Evolutionary conservation across 1,140 invertebrate species (phyloP).

Genomic region (Heliconius congener): DNA sequence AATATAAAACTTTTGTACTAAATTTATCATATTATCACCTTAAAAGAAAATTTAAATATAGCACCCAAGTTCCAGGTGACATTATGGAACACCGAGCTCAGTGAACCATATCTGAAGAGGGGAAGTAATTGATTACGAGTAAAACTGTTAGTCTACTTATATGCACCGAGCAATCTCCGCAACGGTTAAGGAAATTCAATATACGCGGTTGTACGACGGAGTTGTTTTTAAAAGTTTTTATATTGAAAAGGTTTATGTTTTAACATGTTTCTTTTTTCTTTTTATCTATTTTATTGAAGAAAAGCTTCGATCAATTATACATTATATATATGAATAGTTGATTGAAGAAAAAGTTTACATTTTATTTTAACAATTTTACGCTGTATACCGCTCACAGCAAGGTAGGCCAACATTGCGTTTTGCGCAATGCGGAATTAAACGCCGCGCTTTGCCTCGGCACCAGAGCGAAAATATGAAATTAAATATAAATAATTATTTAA

Average conservation of each 20-base stretch:
- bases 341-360: too few relatives aligned
- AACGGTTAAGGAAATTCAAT: constrained; percentile 51
- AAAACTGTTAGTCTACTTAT: constrained; percentile 66
- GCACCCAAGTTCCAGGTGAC: neutral
- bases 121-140: constrained; percentile 58
- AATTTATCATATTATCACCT: neutral
- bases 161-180: constrained; percentile 50
- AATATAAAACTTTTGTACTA: too few relatives aligned
- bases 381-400: too few relatives aligned
- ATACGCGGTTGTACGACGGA: constrained; percentile 36
- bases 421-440: too few relatives aligned
- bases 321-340: too few relatives aligned
- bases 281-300: neutral
- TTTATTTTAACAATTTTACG: too few relatives aligned
- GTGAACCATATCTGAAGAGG: constrained; percentile 28
- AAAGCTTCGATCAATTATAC: too few relatives aligned
- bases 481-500: too few relatives aligned
- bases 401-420: too few relatives aligned
- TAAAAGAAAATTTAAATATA: neutral
- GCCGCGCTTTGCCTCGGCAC: too few relatives aligned
- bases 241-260: neutral
- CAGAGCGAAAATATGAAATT: too few relatives aligned
- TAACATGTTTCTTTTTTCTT: neutral
- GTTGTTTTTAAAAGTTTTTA: neutral
- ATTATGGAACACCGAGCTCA: constrained; percentile 12